Percentiles rank a stretch among this genome's conserved stretches.
These are phyloP conservation scores for Odontocolon sp. DNA, from an alignment of 2,888 invertebrate species.

Conservation along the genomic window DNA sequence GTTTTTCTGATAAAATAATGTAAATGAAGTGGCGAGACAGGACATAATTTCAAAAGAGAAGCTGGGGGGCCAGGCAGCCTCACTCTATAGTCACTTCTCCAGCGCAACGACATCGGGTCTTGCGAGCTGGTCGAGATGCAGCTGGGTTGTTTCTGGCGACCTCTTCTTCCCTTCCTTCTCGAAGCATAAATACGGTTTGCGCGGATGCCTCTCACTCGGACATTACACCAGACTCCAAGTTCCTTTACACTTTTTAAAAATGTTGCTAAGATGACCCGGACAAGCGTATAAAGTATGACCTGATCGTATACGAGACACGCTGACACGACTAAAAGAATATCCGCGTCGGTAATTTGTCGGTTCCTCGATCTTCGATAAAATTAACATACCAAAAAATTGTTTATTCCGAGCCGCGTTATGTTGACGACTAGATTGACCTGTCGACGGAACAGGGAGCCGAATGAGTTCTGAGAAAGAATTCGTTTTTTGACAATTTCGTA, in stretches of 20 bases:
- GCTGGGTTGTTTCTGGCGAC: constrained; percentile 40
- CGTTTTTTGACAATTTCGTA: too few species aligned
- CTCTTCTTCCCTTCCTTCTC: constrained; percentile 13
- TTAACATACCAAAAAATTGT: not conserved
- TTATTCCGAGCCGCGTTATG: constrained; percentile 1
- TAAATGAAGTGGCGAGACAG: constrained; percentile 57
- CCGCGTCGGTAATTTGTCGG: constrained; percentile 13
- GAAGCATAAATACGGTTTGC: constrained; percentile 44
- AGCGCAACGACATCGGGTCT: constrained; percentile 44
- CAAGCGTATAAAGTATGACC: constrained; percentile 43
- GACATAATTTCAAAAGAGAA: constrained; percentile 57
- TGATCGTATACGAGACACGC: constrained; percentile 21
- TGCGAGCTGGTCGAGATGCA: constrained; percentile 49
- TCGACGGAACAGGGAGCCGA: constrained; percentile 9
- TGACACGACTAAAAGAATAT: constrained; percentile 23
- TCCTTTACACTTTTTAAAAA: constrained; percentile 16
- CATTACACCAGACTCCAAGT: constrained; percentile 30
- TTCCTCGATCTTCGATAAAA: constrained; percentile 18
- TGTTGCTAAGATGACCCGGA: constrained; percentile 42
- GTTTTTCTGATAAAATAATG: constrained; percentile 62
- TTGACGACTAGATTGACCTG: constrained; percentile 34
- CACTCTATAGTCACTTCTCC: constrained; percentile 32
- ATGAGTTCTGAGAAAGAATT: constrained; percentile 47
- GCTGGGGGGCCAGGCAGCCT: constrained; percentile 39
- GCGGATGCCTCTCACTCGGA: constrained; percentile 35